Base-by-base conservation (phyloP, 2,113 vertebrate species). In the Percopsis transmontana region DNA sequence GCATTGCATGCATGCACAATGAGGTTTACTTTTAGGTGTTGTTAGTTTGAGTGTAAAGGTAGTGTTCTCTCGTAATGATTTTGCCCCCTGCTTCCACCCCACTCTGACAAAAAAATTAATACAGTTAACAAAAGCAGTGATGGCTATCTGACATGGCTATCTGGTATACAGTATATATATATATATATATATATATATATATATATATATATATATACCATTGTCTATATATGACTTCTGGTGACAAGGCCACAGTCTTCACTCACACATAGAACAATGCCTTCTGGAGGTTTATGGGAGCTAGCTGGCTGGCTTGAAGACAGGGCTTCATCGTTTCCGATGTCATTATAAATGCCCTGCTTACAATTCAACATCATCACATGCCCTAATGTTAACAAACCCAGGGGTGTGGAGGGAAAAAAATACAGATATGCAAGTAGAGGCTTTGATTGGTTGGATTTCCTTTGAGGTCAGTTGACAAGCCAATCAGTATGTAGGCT, bases 21-120 rank as follows among this genome's bases (percentile, higher is more conserved):
- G 8, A 7, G 27, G 27, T 33, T 33, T 33, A 33, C 27, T 33
- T 33, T 33, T 6, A 33, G 27, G 2, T 33, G 27, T 33, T 33
- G 27, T 7, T 7, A 33, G 27, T 33, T 33, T 33, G 27, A 33
- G 5, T 6, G 27, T 33, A 33, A 10, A 51, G n/a, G 10, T 51
- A n/a, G 18, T 48, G 45, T n/a, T 62, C 58, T 65, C 68, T 80
- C 70, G 2, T 1, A 41, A 58, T 72, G 77, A 80, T 79, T 79
- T 70, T 18, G 18, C 47, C 27, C 62, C 74, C 54, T 66, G 45
- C 53, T 59, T 45, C 52, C 8, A 3, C 44, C 69, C 70, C n/a
- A 38, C 80, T 66, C 70, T 11, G 61, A 69, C 72, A 50, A 12
- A 27, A 64, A 67, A 68, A 51, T 72, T 63, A 54, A 67, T 57